Evolutionary conservation across 2,113 vertebrate species (phyloP).

Genomic region (Python bivittatus): DNA sequence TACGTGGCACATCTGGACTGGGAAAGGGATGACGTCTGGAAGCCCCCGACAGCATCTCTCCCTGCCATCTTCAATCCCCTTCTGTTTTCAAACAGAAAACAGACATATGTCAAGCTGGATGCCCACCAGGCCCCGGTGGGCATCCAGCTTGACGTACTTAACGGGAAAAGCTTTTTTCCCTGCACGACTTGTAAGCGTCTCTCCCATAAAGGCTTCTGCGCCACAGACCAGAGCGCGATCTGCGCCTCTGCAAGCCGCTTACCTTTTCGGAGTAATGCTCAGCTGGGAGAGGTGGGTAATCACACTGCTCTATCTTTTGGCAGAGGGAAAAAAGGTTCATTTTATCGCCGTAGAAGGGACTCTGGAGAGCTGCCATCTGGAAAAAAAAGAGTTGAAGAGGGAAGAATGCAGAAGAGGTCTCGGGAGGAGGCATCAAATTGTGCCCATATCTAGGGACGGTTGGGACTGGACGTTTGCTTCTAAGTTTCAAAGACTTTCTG

Average conservation of each 20-base stretch:
- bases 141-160: not conserved
- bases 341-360: conserved; percentile 86
- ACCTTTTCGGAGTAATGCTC: conserved; percentile 88
- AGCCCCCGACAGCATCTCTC: too few species aligned
- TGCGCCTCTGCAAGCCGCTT: not conserved
- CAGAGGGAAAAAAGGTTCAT: conserved; percentile 87
- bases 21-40: too few species aligned
- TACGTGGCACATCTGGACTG: too few species aligned
- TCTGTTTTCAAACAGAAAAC: not conserved
- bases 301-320: conserved; percentile 88
- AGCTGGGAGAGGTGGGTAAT: conserved; percentile 82
- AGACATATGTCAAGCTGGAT: too few species aligned
- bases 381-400: not conserved
- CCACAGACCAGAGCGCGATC: not conserved
- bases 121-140: too few species aligned
- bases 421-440: too few species aligned
- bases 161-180: too few species aligned
- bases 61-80: not conserved
- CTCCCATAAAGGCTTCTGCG: not conserved
- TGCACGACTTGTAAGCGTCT: not conserved
- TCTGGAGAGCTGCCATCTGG: conserved; percentile 87
- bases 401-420: not conserved
- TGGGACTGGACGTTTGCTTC: not conserved
- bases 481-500: not conserved
- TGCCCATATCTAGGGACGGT: not conserved